Base-by-base conservation (phyloP, 1,140 invertebrate species). In the Ceratina australensis region DNA sequence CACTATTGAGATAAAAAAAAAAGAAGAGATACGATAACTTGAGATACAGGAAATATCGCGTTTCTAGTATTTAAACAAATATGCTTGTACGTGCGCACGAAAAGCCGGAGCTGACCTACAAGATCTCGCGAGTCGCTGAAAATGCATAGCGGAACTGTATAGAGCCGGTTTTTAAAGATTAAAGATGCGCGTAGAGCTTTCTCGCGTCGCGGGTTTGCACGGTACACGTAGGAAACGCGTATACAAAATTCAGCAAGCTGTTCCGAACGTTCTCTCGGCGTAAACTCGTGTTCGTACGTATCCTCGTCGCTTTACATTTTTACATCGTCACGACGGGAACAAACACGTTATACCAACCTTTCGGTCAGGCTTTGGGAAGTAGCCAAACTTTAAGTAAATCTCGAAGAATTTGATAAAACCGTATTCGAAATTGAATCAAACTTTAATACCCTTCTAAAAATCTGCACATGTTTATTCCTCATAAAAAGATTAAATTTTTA, bases 191-290 rank as follows among this genome's bases (percentile, higher is more conserved):
- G 24, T 7, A 52, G 24, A 52, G 24, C 18, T 67, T 20, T 52
- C 49, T 67, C 49, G 3, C 65, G 12, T n/a, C 24, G 64, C 22
- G 12, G 2, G 47, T 15, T 16, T 50, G 42, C 22, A 24, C 24
- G 47, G 5, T 18, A 16, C 12, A 66, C n/a, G n/a, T n/a, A 20
- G 3, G 24, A 2, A 18, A 67, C 49, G 47, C 15, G 16, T 18
- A 26, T 67, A 26, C 4, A 67, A 26, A 50, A 67, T 67, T 67
- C 65, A 67, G 12, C 16, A 26, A n/a, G 22, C 16, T 50, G 5
- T 26, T 67, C 13, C 22, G 4, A 52, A 66, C 10, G 4, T 18
- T 12, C 22, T 49, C 3, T n/a, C 52, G 7, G 7, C 10, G 8
- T 42, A 42, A 42, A 42, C 33, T 10, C 33, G 33, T 42, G 33